These are phyloP conservation scores for Sarcophilus harrisii DNA, from an alignment of 2,797 vertebrate genomes.

Conservation along the genomic window DNA sequence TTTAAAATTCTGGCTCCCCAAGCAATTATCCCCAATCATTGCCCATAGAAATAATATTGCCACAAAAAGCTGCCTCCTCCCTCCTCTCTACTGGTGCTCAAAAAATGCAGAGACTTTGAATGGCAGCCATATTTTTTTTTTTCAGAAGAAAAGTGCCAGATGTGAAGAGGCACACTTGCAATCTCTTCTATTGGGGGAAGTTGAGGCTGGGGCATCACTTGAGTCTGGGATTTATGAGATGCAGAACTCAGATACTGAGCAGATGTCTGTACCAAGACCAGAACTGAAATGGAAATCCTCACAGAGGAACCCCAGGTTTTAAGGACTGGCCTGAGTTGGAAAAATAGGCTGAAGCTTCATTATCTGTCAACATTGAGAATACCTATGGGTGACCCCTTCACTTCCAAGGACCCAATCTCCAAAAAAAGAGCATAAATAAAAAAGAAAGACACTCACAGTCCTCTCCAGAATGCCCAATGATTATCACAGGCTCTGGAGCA, in stretches of 20 bases:
- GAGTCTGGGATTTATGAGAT: neutral
- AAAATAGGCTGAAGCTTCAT: neutral
- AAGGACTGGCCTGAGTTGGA: neutral
- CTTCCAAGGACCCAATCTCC: neutral
- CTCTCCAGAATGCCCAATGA: constrained; percentile 94
- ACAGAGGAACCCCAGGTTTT: neutral
- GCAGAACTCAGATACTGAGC: neutral
- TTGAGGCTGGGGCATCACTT: neutral
- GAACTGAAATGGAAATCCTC: neutral
- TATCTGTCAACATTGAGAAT: neutral
- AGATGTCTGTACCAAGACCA: neutral
- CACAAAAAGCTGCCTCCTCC: neutral
- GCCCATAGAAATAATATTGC: neutral
- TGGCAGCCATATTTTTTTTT: neutral
- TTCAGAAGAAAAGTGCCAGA: neutral
- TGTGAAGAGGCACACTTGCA: neutral
- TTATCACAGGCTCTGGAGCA: constrained; percentile 89
- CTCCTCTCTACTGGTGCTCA: neutral
- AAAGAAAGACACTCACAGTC: constrained; percentile 91
- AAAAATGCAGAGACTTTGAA: neutral
- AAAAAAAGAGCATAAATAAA: constrained; percentile 32
- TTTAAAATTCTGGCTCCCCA: neutral
- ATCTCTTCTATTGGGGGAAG: neutral
- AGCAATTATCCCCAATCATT: neutral
- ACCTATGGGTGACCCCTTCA: constrained; percentile 8